Evolutionary conservation across 2,888 invertebrate genomes (phyloP), one percentile per base, ranked within the genome.

Genomic region (Physocephala rufipes): DNA sequence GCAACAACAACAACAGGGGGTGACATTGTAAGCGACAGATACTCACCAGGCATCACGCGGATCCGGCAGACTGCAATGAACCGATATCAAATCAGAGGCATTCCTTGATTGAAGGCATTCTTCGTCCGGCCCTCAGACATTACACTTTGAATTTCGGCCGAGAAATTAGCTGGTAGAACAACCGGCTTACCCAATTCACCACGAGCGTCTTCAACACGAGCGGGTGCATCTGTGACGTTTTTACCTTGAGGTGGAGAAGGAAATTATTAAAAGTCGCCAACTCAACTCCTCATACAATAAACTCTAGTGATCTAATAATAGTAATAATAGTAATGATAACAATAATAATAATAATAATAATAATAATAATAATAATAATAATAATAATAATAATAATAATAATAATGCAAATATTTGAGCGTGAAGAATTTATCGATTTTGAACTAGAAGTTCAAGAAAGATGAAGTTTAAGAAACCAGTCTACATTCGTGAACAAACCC

Each of bases 81-180:
- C 91, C 67, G 97, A 98, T 84, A 99, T 97, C 88, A 97, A 90
- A 88, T 99, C 99, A 82, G 97, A 97, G 80, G 91, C 96, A 84
- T 4, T 98, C 99, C 87, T 99, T n/a, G 97, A 89, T 99, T 99
- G 88, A 99, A 99, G 24, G 99, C 99, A 86, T 99, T 99, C 84
- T 96, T 95, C 86, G 93, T 89, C 97, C 98, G 99, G 43, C 99
- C 99, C 78, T 95, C 94, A 78, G 97, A 95, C 74, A 95, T 96
- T 74, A 95, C 90, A 81, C 92, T 91, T 85, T 95, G 94, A 75
- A 95, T 91, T 62, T 96, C 96, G 0, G 90, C 90, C 61, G 94
- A 90, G 81, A 99, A 88, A 82, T 97, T 95, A 83, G 94, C 90
- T 66, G 96, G 95, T 76, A 98, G 88, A 16, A 91, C 88, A 15